These are phyloP conservation scores for Spialia ferax DNA, from an alignment of 2,888 invertebrate genomes.

Conservation along the genomic window DNA sequence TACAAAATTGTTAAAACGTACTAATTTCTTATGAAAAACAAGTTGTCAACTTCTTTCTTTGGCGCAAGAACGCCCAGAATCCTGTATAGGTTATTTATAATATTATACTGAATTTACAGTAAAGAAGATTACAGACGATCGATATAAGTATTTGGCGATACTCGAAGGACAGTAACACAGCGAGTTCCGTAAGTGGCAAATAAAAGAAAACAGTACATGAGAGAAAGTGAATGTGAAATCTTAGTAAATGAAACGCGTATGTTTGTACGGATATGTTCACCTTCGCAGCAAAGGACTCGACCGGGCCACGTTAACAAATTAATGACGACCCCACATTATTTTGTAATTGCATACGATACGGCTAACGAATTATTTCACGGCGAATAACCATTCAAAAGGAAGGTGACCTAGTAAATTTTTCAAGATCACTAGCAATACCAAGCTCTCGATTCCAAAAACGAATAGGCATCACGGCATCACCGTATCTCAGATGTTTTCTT, in stretches of 20 bases:
- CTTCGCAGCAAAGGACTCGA: conserved; percentile 47
- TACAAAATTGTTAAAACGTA: no score
- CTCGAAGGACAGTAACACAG: conserved; percentile 36
- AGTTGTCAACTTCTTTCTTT: no score
- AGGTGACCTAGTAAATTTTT: conserved; percentile 46
- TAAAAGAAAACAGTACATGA: conserved; percentile 60
- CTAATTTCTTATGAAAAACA: no score
- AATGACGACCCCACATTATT: conserved; percentile 43
- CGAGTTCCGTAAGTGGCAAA: conserved; percentile 56
- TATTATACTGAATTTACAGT: no score
- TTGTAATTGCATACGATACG: conserved; percentile 12
- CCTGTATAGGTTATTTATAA: no score
- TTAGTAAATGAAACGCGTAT: conserved; percentile 54
- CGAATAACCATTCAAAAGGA: conserved; percentile 38
- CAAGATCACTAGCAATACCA: conserved; percentile 34
- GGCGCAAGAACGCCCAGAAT: no score
- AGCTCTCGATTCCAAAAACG: conserved; percentile 20
- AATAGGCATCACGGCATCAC: no score
- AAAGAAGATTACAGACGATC: background rate
- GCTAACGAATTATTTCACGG: conserved; percentile 27
- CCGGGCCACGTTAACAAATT: conserved; percentile 25
- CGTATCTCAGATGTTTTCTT: conserved; percentile 17
- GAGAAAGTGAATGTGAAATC: conserved; percentile 78
- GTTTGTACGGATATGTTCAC: conserved; percentile 52
- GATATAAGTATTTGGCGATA: conserved; percentile 12